A percentile compares a stretch with the other conserved stretches of the same genome.
These are phyloP conservation scores for cattle (Bos taurus) DNA, from an alignment of 2,113 vertebrate genomes.

Conservation along the genomic window DNA sequence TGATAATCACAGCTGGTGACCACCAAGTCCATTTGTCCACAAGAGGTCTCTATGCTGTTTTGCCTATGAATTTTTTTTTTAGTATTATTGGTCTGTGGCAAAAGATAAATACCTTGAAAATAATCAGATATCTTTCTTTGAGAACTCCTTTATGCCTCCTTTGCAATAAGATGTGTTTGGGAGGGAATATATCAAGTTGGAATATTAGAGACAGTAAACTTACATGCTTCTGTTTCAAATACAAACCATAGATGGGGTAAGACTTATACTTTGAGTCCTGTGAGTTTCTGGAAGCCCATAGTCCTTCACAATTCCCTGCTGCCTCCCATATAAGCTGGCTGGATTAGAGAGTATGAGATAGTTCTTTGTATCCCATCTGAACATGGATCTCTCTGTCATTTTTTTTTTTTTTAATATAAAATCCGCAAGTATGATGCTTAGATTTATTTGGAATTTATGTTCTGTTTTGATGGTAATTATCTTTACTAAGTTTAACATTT, in stretches of 20 bases:
- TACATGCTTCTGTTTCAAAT: background rate
- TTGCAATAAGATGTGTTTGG: background rate
- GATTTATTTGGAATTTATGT: background rate
- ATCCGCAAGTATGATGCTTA: background rate
- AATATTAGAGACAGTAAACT: background rate
- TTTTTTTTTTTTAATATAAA: background rate
- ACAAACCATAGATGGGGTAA: background rate
- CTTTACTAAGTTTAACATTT: background rate
- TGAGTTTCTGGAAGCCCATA: background rate
- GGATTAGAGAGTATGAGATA: background rate
- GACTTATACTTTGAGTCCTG: background rate
- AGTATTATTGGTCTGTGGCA: background rate
- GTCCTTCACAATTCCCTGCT: background rate
- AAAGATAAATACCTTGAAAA: background rate
- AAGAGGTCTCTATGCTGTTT: background rate
- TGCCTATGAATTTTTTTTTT: background rate
- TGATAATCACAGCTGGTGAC: background rate
- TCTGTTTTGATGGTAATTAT: background rate
- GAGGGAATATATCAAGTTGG: background rate
- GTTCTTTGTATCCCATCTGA: background rate
- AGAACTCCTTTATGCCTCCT: background rate
- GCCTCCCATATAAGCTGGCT: background rate
- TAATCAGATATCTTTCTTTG: background rate
- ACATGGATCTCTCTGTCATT: background rate
- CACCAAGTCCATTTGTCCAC: background rate